Percentiles rank a stretch among this genome's conserved stretches.
Evolutionary conservation across 2,888 invertebrate genomes (phyloP).

Genomic region (Tetramorium bicarinatum): DNA sequence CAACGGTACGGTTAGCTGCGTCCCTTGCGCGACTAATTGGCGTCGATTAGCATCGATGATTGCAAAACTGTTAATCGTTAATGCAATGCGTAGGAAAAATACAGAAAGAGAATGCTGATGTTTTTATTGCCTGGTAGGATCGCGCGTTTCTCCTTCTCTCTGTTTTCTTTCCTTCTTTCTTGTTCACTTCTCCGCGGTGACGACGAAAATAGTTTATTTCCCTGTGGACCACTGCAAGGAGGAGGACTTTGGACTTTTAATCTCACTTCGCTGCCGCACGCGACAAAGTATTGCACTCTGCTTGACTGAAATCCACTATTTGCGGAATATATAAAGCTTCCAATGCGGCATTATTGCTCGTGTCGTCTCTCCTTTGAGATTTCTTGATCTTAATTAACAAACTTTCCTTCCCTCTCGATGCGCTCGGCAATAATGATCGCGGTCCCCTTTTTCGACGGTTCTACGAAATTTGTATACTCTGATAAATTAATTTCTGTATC

Average conservation of each 20-base stretch:
- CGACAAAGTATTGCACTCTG: conserved; percentile 36
- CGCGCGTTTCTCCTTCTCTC: background rate
- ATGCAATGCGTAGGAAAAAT: conserved; percentile 22
- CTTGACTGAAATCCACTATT: conserved; percentile 21
- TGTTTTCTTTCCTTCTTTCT: background rate
- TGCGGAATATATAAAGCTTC: background rate
- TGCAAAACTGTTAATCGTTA: conserved; percentile 34
- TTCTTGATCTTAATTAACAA: conserved; percentile 4
- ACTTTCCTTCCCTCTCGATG: background rate
- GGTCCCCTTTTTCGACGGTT: background rate
- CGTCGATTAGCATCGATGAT: conserved; percentile 30
- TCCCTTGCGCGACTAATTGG: conserved; percentile 32
- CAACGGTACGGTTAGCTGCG: conserved; percentile 23
- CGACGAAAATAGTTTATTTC: conserved; percentile 77
- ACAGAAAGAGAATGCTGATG: conserved; percentile 3
- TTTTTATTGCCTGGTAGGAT: conserved; percentile 28
- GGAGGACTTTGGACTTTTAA: conserved; percentile 72
- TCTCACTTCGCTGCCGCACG: conserved; percentile 54
- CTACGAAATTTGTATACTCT: background rate
- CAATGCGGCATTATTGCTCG: background rate
- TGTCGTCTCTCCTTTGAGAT: background rate
- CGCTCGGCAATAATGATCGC: background rate
- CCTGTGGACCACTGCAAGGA: conserved; percentile 75
- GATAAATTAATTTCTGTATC: background rate
- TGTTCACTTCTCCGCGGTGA: conserved; percentile 27